These are phyloP conservation scores for Crotalus horridus DNA, from an alignment of 2,113 vertebrate genomes.

Conservation along the genomic window DNA sequence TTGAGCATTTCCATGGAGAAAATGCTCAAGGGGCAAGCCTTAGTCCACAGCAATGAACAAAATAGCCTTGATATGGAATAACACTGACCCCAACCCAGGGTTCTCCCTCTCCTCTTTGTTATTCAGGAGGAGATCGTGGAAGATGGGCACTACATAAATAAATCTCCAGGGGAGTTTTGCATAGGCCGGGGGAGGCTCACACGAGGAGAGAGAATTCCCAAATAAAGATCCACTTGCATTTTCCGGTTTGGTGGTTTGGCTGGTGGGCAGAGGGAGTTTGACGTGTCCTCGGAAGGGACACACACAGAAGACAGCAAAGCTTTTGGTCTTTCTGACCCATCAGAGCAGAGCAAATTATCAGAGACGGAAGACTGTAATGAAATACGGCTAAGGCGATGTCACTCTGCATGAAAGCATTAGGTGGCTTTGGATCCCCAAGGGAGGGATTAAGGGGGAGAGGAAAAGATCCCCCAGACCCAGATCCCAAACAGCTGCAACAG, in stretches of 20 bases:
- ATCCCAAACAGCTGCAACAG: background rate
- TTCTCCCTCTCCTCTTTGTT: background rate
- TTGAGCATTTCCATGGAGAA: background rate
- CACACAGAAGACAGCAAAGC: background rate
- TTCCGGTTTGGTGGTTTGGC: background rate
- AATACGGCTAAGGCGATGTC: background rate
- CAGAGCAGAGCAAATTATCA: background rate
- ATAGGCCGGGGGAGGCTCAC: background rate
- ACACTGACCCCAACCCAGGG: rapidly evolving
- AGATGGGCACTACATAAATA: background rate
- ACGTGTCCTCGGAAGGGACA: rapidly evolving
- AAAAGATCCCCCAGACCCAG: too few relatives aligned
- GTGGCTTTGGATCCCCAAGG: background rate
- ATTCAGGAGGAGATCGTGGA: rapidly evolving
- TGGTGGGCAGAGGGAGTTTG: background rate
- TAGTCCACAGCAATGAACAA: background rate
- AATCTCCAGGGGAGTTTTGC: background rate
- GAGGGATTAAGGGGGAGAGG: background rate
- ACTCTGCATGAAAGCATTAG: background rate
- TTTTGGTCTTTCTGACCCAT: background rate
- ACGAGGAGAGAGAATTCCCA: rapidly evolving
- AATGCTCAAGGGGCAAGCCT: background rate
- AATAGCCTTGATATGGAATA: background rate
- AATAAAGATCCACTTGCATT: rapidly evolving
- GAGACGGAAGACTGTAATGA: background rate